Percentiles rank a stretch among this genome's conserved stretches.
These are phyloP conservation scores for Urocitellus parryii DNA, from an alignment of 2,113 vertebrate genomes.

Conservation along the genomic window DNA sequence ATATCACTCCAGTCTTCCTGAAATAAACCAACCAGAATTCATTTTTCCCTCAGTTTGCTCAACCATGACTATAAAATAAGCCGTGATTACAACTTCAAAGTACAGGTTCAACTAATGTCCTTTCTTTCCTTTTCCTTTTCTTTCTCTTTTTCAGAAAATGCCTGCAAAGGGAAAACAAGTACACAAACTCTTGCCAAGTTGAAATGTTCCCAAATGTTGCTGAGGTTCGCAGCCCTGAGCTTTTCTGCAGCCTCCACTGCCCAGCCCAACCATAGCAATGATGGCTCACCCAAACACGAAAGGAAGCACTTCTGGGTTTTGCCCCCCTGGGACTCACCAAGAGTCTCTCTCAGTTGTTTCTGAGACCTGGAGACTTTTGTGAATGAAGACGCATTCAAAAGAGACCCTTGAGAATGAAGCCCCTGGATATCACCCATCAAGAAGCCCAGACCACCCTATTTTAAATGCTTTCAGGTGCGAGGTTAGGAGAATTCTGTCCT, in stretches of 20 bases:
- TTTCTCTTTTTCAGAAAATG: not conserved
- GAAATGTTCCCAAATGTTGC: not conserved
- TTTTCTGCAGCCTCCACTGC: not conserved
- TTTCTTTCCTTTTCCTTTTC: not conserved
- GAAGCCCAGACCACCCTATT: not conserved
- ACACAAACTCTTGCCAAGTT: not conserved
- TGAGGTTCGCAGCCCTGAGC: not conserved
- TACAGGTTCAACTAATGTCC: not conserved
- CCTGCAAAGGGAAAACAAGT: not conserved
- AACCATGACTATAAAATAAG: not conserved
- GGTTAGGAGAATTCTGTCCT: not conserved
- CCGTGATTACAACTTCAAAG: not conserved
- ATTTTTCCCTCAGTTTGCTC: not conserved
- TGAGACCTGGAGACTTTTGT: not conserved
- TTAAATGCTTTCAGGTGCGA: not conserved
- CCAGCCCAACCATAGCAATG: not conserved
- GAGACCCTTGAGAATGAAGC: not conserved
- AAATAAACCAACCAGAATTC: constrained; percentile 27
- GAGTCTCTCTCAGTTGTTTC: not conserved
- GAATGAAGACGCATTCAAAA: not conserved
- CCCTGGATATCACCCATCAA: not conserved
- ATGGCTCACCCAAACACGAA: not conserved
- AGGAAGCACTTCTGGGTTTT: not conserved
- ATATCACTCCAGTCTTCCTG: not conserved
- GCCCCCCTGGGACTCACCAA: not conserved